Conservation (phyloP, 2,797 vertebrate genomes). For the Crocodylus rhombifer region DNA sequence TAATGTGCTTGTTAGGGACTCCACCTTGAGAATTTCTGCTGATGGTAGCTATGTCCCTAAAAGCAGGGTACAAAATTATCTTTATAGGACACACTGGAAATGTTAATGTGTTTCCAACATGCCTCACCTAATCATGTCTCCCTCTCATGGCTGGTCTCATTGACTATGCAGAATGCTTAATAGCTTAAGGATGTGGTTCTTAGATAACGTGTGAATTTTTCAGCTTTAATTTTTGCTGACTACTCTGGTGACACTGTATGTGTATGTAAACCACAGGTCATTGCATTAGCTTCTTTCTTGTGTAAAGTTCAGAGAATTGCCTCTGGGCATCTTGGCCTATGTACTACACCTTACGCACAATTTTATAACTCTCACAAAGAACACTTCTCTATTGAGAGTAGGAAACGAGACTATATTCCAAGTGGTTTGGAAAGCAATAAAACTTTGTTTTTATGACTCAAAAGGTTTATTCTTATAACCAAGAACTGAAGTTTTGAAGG, state of each 20-base stretch:
- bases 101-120: background rate
- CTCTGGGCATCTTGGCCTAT: background rate
- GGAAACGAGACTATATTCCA: background rate
- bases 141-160: background rate
- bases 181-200: background rate
- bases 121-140: background rate
- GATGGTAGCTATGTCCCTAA: background rate
- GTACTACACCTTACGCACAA: background rate
- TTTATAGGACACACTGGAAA: background rate
- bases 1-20: background rate
- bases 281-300: background rate
- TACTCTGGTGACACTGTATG: background rate
- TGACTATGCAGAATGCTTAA: background rate
- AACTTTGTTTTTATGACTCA: background rate
- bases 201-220: background rate
- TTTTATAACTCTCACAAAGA: background rate
- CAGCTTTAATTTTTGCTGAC: background rate
- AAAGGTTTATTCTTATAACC: background rate
- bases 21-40: background rate
- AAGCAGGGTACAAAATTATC: background rate
- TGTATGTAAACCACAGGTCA: background rate
- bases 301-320: background rate
- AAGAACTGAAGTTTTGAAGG: background rate
- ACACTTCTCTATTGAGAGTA: background rate
- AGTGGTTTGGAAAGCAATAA: background rate